Evolutionary conservation across 2,797 vertebrate species (phyloP).

Genomic region (Martes flavigula): DNA sequence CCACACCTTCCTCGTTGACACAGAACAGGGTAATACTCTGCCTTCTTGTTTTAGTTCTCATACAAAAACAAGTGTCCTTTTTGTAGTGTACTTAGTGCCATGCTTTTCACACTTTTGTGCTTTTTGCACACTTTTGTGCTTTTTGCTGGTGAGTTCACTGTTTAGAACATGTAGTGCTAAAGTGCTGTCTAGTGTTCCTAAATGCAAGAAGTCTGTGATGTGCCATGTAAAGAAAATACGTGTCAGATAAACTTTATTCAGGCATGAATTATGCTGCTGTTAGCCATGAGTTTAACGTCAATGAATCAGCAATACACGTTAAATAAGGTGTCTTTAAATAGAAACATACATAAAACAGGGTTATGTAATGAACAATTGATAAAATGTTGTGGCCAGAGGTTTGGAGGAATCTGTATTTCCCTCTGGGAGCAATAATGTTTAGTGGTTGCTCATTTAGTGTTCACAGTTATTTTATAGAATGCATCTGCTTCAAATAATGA

Average conservation of each 20-base stretch:
- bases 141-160: background rate
- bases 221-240: background rate
- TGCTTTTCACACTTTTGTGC: background rate
- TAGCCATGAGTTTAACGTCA: background rate
- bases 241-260: background rate
- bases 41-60: background rate
- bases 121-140: background rate
- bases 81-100: background rate
- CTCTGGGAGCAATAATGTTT: background rate
- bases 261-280: background rate
- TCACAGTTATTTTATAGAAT: background rate
- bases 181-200: background rate
- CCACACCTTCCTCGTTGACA: background rate
- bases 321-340: background rate
- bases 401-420: background rate
- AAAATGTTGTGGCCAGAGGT: background rate
- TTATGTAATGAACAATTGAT: background rate
- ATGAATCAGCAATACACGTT: background rate
- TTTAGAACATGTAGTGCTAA: background rate
- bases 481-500: background rate
- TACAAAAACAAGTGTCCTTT: background rate
- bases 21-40: background rate
- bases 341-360: background rate
- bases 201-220: fast-evolving
- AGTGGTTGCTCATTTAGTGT: background rate